Evolutionary conservation across 2,113 vertebrate genomes (phyloP).

Genomic region (Oreochromis spilurus): DNA sequence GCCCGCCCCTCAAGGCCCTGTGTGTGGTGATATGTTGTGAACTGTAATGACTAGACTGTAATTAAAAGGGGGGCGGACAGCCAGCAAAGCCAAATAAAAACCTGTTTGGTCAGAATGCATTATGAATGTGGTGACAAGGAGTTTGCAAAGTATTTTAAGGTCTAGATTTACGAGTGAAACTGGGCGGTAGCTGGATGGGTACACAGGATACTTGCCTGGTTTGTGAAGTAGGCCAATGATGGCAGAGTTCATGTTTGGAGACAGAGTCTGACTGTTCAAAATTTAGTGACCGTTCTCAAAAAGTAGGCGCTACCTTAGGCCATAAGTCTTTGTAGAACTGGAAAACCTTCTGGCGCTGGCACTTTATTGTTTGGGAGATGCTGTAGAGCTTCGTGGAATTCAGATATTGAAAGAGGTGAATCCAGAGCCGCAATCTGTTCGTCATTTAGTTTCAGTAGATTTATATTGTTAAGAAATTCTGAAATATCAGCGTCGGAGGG

Average conservation of each 20-base stretch:
- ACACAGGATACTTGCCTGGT: neutral
- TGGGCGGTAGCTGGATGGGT: neutral
- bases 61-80: neutral
- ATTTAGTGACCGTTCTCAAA: neutral
- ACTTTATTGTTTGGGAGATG: neutral
- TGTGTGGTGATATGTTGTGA: too few species aligned
- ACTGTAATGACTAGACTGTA: too few species aligned
- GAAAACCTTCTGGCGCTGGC: neutral
- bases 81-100: neutral
- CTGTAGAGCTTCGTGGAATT: neutral
- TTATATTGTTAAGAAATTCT: neutral
- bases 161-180: neutral
- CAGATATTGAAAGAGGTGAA: neutral
- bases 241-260: neutral
- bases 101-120: neutral
- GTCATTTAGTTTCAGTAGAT: neutral
- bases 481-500: neutral
- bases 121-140: neutral
- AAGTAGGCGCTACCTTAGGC: neutral
- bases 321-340: neutral
- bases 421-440: neutral
- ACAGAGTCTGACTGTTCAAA: neutral
- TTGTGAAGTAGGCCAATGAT: neutral
- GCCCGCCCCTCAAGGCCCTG: too few species aligned
- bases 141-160: neutral